phyloP scores from a whole-genome alignment of 2,888 invertebrate species.

The Heliconius cydno region DNA sequence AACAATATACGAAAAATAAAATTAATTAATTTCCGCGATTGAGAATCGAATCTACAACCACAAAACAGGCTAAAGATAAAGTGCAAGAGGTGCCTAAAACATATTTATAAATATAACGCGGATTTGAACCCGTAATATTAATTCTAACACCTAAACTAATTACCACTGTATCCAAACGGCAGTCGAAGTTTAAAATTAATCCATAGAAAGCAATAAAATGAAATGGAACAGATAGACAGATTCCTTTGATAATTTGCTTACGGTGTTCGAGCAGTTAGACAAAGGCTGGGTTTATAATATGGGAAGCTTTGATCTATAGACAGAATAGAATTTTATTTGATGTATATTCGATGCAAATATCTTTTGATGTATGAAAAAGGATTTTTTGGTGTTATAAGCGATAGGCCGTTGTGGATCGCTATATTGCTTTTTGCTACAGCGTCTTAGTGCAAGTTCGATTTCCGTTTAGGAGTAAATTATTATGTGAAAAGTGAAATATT shows the following conservation, averaged over 20 bases:
- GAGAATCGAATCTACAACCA: too few species aligned
- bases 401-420: too few species aligned
- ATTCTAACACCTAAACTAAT: neutral
- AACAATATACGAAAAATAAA: too few species aligned
- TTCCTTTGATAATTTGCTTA: constrained; percentile 43
- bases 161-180: neutral
- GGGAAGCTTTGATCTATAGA: constrained; percentile 56
- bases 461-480: too few species aligned
- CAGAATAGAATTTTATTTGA: constrained; percentile 43
- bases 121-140: neutral
- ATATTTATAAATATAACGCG: neutral
- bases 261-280: constrained; percentile 47
- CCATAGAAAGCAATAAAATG: constrained; percentile 30
- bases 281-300: constrained; percentile 54
- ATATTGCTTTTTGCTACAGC: too few species aligned
- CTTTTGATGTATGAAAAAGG: constrained; percentile 19
- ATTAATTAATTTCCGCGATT: too few species aligned
- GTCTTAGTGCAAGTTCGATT: too few species aligned
- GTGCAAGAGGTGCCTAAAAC: too few species aligned
- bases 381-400: neutral
- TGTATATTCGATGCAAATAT: constrained; percentile 45
- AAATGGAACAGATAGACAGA: constrained; percentile 22
- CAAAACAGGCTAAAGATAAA: too few species aligned
- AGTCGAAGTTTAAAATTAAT: constrained; percentile 12
- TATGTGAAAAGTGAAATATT: too few species aligned